Percentiles rank a stretch among this genome's conserved stretches.
Conservation (phyloP, 1,140 invertebrate species). For the Zaprionus ornatus region DNA sequence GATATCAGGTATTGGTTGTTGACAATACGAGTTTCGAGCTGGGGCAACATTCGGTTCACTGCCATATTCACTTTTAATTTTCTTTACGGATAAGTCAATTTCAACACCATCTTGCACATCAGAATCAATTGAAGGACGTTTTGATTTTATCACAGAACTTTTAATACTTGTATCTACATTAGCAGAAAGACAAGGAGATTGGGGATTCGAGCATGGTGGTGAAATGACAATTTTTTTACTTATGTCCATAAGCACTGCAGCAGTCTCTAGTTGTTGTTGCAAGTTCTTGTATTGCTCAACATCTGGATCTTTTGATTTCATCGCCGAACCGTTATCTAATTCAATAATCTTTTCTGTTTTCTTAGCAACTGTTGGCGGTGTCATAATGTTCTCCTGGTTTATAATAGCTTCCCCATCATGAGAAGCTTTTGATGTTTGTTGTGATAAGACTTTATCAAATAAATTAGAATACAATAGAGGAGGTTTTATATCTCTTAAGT, state of each 20-base stretch:
- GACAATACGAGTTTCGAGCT: conserved; percentile 50
- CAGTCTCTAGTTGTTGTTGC: conserved; percentile 82
- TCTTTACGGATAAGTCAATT: conserved; percentile 82
- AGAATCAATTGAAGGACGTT: conserved; percentile 73
- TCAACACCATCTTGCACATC: conserved; percentile 70
- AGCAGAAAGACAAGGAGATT: conserved; percentile 77
- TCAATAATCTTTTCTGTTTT: conserved; percentile 23
- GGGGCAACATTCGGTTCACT: conserved; percentile 50
- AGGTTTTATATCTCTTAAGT: conserved; percentile 35
- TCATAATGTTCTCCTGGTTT: conserved; percentile 31
- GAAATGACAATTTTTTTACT: conserved; percentile 84
- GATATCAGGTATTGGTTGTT: conserved; percentile 60
- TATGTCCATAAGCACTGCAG: conserved; percentile 83
- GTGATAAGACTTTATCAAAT: conserved; percentile 42
- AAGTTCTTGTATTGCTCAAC: conserved; percentile 71
- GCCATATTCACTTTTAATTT: conserved; percentile 60
- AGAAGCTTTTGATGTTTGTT: conserved; percentile 27
- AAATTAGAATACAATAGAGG: conserved; percentile 53
- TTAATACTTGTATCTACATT: conserved; percentile 79
- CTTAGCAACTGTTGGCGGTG: conserved; percentile 15
- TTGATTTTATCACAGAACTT: conserved; percentile 84
- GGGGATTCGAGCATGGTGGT: conserved; percentile 81
- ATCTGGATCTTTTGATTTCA: conserved; percentile 44
- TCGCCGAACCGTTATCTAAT: conserved; percentile 25
- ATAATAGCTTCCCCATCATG: conserved; percentile 38